A percentile compares a stretch with the other conserved stretches of the same genome.
Conservation (phyloP, 2,113 vertebrate species). For the Pristiophorus japonicus region DNA sequence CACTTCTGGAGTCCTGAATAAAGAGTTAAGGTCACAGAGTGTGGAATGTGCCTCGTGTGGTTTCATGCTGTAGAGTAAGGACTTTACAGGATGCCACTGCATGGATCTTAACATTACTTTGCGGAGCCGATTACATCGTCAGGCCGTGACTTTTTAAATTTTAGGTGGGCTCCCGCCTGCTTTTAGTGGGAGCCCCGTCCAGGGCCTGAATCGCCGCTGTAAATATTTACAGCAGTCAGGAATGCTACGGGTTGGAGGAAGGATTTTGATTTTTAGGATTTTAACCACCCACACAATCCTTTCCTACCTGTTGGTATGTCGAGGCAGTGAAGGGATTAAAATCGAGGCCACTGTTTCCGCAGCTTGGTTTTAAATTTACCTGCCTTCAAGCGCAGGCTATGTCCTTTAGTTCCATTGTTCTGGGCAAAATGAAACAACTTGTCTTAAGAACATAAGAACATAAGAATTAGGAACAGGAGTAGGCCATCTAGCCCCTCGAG, state of each 20-base stretch:
- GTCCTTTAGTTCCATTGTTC: not conserved
- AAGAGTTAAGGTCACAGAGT: too few relatives aligned
- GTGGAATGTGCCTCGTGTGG: too few relatives aligned
- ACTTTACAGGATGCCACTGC: not conserved
- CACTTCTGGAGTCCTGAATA: too few relatives aligned
- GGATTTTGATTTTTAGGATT: not conserved
- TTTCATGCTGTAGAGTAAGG: too few relatives aligned
- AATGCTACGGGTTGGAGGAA: not conserved
- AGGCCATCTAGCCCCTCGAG: too few relatives aligned
- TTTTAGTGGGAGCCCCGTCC: not conserved
- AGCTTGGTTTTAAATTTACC: not conserved
- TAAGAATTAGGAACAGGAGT: too few relatives aligned
- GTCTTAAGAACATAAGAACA: too few relatives aligned
- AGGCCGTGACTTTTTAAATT: not conserved
- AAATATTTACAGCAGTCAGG: not conserved
- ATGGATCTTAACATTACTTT: not conserved
- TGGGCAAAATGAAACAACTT: not conserved
- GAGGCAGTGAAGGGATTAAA: not conserved
- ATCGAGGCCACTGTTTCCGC: not conserved
- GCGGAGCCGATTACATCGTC: too few relatives aligned
- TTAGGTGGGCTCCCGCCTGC: not conserved
- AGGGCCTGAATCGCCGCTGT: not conserved
- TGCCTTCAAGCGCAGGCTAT: not conserved
- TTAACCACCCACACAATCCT: not conserved
- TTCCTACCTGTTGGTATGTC: not conserved